Conservation (phyloP, 2,113 vertebrate genomes). For the Oncorhynchus kisutch region DNA sequence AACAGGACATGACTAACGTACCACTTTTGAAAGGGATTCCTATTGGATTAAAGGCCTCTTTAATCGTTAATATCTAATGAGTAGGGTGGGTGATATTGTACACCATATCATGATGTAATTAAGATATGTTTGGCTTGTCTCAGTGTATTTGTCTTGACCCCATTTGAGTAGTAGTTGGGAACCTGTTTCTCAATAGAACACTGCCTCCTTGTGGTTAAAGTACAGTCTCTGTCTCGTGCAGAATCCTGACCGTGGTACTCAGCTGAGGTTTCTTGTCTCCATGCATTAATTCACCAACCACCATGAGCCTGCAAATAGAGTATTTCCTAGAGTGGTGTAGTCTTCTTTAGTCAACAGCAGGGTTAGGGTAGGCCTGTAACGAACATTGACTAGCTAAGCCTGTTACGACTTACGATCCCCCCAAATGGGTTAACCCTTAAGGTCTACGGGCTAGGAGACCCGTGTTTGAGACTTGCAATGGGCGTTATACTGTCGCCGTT, state of each 20-base stretch:
- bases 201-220: conserved; percentile 51
- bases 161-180: neutral
- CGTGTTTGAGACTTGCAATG: too few relatives aligned
- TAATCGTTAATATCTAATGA: conserved; percentile 15
- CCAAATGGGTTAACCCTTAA: too few relatives aligned
- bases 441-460: too few relatives aligned
- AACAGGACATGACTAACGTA: conserved; percentile 53
- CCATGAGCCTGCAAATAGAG: too few relatives aligned
- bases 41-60: conserved; percentile 44
- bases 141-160: neutral
- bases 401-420: too few relatives aligned
- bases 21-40: conserved; percentile 41
- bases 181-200: conserved; percentile 38
- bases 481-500: too few relatives aligned
- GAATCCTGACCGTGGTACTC: neutral
- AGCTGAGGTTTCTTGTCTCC: neutral
- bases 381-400: too few relatives aligned
- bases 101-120: neutral
- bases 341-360: too few relatives aligned
- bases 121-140: neutral
- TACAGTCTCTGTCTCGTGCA: neutral
- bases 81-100: neutral
- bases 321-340: too few relatives aligned
- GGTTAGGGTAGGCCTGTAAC: too few relatives aligned
- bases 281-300: neutral